Evolutionary conservation across 1,140 invertebrate genomes (phyloP), one percentile per base, ranked within the genome.

Genomic region (Elymnias hypermnestra): DNA sequence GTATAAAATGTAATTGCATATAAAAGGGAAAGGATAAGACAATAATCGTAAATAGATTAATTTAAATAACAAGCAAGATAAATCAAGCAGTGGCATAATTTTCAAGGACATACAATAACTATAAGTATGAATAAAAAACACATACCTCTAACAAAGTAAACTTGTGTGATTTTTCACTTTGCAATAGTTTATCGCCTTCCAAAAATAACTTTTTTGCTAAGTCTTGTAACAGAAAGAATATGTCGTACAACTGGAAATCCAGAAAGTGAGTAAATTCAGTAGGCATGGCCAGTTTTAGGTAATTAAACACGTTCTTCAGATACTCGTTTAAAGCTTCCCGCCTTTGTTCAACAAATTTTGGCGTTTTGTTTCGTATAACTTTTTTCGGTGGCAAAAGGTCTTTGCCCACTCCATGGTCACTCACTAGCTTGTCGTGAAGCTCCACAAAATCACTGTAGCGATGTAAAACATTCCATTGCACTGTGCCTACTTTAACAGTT

Each of bases 381-480:
- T 97, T 97, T 74, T 98, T 98, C 2, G 95, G 94, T 9, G 97
- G 97, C 7, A 98, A 72, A 41, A 96, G 87, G 59, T 95, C 94
- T 73, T 94, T 95, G 12, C 91, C 89, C 0, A 96, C 91, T 9
- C 94, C 91, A 72, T 94, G 91, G 55, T 95, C 93, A 12, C 82
- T 59, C 0, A 95, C 90, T 4, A 98, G 88, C 66, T 91, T 92
- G 8, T 95, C 93, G 72, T 98, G 94, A 3, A 98, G 87, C 26
- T 95, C 93, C 39, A 91, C 90, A 82, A 98, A 98, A 58, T 97
- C 95, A 68, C 90, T 95, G 78, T 97, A 98, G 36, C 96, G 89
- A 68, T 95, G 93, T 57, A 90, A 91, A 0, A 97, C 91, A 26
- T 86, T 90, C 96, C 96, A 98, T 31, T 90, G 89, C 52, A 94